Evolutionary conservation across 2,113 vertebrate genomes (phyloP).

Genomic region (Brachyhypopomus occidentalis): DNA sequence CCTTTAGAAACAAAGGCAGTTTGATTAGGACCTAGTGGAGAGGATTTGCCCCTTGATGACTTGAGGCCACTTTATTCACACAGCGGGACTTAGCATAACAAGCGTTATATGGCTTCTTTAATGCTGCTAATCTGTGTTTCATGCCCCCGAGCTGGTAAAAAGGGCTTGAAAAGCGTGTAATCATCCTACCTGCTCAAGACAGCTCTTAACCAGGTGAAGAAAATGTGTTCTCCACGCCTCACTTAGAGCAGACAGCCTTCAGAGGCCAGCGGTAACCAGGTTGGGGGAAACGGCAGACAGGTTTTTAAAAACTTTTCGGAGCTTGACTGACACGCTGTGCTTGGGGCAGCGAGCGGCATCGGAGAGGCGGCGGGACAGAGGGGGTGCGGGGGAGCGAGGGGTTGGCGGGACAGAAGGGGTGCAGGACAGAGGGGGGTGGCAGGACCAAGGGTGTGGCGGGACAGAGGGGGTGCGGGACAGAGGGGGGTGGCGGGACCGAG

Average conservation of each 20-base stretch:
- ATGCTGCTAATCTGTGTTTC: constrained; percentile 37
- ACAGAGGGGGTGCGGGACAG: no score
- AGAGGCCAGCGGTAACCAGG: constrained; percentile 1
- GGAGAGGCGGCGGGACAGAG: no score
- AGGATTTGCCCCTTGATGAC: constrained; percentile 35
- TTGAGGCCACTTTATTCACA: constrained; percentile 33
- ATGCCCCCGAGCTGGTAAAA: constrained; percentile 24
- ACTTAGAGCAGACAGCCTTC: not conserved
- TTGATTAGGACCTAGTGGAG: constrained; percentile 18
- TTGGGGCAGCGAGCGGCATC: constrained; percentile 10
- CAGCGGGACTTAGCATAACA: constrained; percentile 29
- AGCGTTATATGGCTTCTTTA: constrained; percentile 39
- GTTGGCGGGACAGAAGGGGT: no score
- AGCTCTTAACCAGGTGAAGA: constrained; percentile 27
- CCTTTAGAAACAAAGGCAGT: not conserved
- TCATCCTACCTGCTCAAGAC: constrained; percentile 39
- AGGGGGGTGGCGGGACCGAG: no score
- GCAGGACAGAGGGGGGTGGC: no score
- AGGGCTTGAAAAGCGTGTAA: constrained; percentile 37
- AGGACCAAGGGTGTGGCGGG: no score
- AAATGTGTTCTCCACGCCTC: constrained; percentile 25
- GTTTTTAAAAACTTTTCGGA: constrained; percentile 30
- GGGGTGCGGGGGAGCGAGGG: not conserved
- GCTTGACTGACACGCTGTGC: constrained; percentile 8
- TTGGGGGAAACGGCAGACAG: not conserved